Evolutionary conservation across 1,140 invertebrate genomes (phyloP).

Genomic region (Akabosia matsudoensis): DNA sequence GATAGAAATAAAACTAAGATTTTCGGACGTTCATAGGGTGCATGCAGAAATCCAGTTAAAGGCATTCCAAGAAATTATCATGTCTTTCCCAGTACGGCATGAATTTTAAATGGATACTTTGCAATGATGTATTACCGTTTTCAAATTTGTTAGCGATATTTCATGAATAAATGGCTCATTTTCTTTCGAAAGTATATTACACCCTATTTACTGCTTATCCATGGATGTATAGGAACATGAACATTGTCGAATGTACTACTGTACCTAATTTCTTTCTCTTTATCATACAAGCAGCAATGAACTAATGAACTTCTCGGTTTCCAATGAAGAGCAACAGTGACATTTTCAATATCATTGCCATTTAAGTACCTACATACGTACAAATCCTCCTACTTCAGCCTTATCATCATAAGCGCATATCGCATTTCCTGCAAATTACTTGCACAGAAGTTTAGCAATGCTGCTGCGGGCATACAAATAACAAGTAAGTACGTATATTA

Average conservation of each 20-base stretch:
- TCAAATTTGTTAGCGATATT: constrained; percentile 10
- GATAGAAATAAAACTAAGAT: too few species aligned
- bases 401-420: neutral
- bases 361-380: neutral
- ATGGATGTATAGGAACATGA: too few species aligned
- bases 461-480: too few species aligned
- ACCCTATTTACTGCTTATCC: too few species aligned
- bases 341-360: neutral
- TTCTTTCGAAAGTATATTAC: neutral
- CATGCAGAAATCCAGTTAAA: too few species aligned
- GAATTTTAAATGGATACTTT: neutral
- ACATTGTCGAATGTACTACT: neutral
- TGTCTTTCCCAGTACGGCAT: too few species aligned
- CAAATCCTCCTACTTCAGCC: neutral
- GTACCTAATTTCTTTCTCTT: neutral
- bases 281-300: neutral
- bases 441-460: too few species aligned
- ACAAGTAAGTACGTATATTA: too few species aligned
- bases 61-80: too few species aligned
- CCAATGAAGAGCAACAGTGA: neutral
- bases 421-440: too few species aligned
- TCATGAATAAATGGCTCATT: neutral
- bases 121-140: neutral
- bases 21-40: too few species aligned
- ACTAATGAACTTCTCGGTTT: neutral